Percentiles rank a stretch among this genome's conserved stretches.
These are phyloP conservation scores for Theocolax elegans DNA, from an alignment of 1,140 invertebrate species.

Conservation along the genomic window DNA sequence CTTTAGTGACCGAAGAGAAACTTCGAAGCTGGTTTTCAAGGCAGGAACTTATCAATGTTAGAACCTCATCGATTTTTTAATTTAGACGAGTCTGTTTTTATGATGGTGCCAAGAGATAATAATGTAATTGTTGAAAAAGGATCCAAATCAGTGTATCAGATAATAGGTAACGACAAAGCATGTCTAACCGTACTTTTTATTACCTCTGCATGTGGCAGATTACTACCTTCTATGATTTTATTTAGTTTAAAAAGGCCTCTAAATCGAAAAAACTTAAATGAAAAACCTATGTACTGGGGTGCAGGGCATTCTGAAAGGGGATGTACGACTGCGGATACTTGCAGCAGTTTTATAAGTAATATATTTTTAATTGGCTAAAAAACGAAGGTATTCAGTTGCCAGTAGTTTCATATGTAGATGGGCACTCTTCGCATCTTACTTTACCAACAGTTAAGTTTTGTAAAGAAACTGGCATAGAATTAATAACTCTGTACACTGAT, in stretches of 20 bases:
- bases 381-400: constrained; percentile 19
- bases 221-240: constrained; percentile 53
- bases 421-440: constrained; percentile 52
- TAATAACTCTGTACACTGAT: constrained; percentile 56
- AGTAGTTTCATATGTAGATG: constrained; percentile 50
- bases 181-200: constrained; percentile 44
- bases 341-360: constrained; percentile 30
- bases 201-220: constrained; percentile 50
- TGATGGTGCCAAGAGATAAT: constrained; percentile 26
- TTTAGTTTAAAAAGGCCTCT: constrained; percentile 54
- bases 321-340: constrained; percentile 12
- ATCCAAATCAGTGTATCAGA: constrained; percentile 21
- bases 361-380: constrained; percentile 38
- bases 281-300: neutral
- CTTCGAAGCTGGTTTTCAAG: neutral
- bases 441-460: constrained; percentile 49
- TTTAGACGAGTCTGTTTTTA: constrained; percentile 28
- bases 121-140: constrained; percentile 34
- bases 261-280: constrained; percentile 43
- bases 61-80: constrained; percentile 15
- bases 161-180: constrained; percentile 42
- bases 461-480: constrained; percentile 47
- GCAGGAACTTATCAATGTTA: neutral
- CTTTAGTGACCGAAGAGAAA: constrained; percentile 40
- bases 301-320: constrained; percentile 39